These are phyloP conservation scores for Prionace glauca DNA, from an alignment of 2,797 vertebrate species.

Conservation along the genomic window DNA sequence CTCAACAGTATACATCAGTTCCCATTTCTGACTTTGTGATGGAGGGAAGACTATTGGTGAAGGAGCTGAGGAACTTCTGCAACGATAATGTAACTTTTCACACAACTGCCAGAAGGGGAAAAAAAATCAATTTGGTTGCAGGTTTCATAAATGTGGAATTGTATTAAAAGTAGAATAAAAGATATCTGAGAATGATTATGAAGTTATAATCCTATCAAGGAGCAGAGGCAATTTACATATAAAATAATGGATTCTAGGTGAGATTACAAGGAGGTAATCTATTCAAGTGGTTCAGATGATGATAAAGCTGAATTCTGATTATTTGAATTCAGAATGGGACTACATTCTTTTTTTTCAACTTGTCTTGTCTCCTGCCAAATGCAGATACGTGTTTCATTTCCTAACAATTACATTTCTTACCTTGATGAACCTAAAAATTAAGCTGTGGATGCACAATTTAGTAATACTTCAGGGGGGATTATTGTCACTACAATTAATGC, in stretches of 20 bases:
- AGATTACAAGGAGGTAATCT: background rate
- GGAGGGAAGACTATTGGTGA: background rate
- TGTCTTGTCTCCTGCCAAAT: background rate
- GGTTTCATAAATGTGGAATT: background rate
- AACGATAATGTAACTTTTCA: background rate
- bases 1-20: background rate
- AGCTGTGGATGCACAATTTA: background rate
- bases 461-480: background rate
- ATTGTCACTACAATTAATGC: background rate
- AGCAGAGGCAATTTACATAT: constrained; percentile 1
- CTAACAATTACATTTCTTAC: background rate
- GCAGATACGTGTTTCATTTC: background rate
- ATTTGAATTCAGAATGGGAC: background rate
- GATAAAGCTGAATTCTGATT: background rate
- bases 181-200: background rate
- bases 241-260: background rate
- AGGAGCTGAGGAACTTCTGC: background rate
- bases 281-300: background rate
- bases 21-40: background rate
- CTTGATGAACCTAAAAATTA: background rate
- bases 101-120: background rate
- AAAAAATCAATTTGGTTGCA: background rate
- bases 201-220: background rate
- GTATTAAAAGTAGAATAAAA: background rate
- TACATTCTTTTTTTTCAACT: background rate